Evolutionary conservation across 2,888 invertebrate genomes (phyloP), one percentile per base, ranked within the genome.

Genomic region (Syritta pipiens): DNA sequence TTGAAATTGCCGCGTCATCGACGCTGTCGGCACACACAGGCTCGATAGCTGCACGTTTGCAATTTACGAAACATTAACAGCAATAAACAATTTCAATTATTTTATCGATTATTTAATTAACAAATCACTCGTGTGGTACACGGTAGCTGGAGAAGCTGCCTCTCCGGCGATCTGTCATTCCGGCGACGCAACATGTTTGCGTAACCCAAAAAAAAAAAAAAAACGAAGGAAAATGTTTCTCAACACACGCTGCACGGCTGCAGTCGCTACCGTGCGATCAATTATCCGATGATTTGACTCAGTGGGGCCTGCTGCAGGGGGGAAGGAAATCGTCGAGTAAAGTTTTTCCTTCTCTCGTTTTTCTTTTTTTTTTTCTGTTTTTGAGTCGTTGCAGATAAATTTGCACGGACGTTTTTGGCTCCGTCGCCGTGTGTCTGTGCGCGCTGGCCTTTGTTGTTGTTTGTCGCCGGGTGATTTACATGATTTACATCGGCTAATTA

Each of bases 401-500:
- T n/a, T n/a, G n/a, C n/a, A n/a, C n/a, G n/a, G n/a, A n/a, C n/a
- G n/a, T n/a, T n/a, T n/a, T n/a, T 22, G 20, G 22, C 44, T 10
- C 20, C 22, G 20, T 22, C n/a, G 28, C 3, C 19, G 32, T 17
- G 55, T 42, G 24, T 12, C 40, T 42, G 65, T 7, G n/a, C 12
- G 12, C 44, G 63, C 40, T 60, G n/a, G n/a, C n/a, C n/a, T n/a
- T n/a, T n/a, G n/a, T 57, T 71, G 62, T 53, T 46, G 67, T 72
- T 42, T 62, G 72, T 74, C 62, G 55, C 49, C 37, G 46, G 59
- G 65, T 67, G 79, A 79, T 60, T 79, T 79, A 79, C 72, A 67
- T 81, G 79, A 81, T 75, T 81, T 81, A 81, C 74, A 75, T 68
- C 68, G 63, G 37, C 79, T 81, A 74, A 81, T 81, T 81, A 75